phyloP scores from a whole-genome alignment of 37 sponge, comb jelly and placozoan species.

The Ephydatia muelleri region DNA sequence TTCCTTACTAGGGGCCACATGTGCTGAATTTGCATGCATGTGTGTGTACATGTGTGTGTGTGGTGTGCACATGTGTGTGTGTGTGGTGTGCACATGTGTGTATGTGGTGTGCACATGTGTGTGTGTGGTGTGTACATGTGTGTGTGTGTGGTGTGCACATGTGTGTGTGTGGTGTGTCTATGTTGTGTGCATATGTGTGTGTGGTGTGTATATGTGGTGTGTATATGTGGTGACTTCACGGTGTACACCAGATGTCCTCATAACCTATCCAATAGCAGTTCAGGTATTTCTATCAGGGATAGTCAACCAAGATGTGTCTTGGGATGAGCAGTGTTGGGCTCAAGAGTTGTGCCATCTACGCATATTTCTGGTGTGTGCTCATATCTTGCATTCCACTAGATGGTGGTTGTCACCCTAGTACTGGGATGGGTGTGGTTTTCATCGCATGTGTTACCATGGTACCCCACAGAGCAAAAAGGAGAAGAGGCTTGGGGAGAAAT shows the following conservation, averaged over 20 bases:
- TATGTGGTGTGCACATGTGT: conserved; percentile 12
- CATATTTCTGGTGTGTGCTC: too few relatives aligned
- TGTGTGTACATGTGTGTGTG: conserved; percentile 12
- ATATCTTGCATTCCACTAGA: neutral
- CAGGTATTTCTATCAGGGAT: too few relatives aligned
- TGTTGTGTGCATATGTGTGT: conserved; percentile 2
- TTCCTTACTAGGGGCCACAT: too few relatives aligned
- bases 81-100: conserved; percentile 8
- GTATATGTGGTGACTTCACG: too few relatives aligned
- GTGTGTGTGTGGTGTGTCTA: neutral
- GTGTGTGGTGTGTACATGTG: conserved; percentile 17
- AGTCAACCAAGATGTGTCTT: too few relatives aligned
- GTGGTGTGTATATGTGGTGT: neutral
- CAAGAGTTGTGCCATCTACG: too few relatives aligned
- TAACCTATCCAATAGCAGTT: too few relatives aligned
- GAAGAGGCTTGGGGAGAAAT: neutral
- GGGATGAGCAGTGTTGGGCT: too few relatives aligned
- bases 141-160: conserved; percentile 1
- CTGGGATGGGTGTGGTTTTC: neutral
- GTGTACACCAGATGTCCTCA: too few relatives aligned
- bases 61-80: conserved; percentile 12
- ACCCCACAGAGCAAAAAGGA: neutral
- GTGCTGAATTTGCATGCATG: neutral
- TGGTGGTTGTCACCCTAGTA: neutral
- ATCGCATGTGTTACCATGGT: neutral